These are phyloP conservation scores for Sterna hirundo DNA, from an alignment of 2,113 vertebrate genomes.

Conservation along the genomic window DNA sequence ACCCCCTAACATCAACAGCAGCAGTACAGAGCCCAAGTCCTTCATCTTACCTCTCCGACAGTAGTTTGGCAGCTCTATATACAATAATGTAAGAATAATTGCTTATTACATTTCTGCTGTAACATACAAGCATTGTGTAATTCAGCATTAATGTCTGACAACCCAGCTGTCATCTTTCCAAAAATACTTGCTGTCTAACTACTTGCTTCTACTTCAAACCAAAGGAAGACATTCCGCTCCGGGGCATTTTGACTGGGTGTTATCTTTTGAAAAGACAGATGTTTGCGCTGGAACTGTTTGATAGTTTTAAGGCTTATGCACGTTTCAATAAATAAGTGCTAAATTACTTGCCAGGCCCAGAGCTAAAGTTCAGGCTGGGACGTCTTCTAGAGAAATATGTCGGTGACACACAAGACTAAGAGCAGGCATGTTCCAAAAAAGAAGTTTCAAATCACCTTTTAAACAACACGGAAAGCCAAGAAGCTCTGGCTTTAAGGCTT, in stretches of 20 bases:
- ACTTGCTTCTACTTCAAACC: slow-evolving; percentile 18
- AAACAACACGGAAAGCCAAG: neutral
- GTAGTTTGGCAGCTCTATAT: slow-evolving; percentile 21
- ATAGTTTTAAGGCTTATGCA: slow-evolving; percentile 3
- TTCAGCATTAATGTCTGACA: slow-evolving; percentile 64
- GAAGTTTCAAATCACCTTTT: neutral
- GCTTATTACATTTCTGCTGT: slow-evolving; percentile 54
- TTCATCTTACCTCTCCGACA: slow-evolving; percentile 27
- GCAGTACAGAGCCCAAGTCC: neutral
- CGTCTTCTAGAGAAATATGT: neutral
- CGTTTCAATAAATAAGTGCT: slow-evolving; percentile 40
- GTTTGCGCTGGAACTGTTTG: slow-evolving; percentile 30
- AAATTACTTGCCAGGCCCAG: slow-evolving; percentile 19
- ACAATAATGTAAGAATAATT: slow-evolving; percentile 61
- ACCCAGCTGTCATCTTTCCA: slow-evolving; percentile 65
- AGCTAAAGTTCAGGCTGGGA: neutral
- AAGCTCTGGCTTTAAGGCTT: neutral
- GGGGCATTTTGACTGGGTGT: slow-evolving; percentile 59
- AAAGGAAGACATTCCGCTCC: slow-evolving; percentile 43
- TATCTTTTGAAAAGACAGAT: slow-evolving; percentile 60
- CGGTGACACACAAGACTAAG: neutral
- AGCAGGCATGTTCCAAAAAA: neutral
- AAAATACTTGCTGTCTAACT: slow-evolving; percentile 59
- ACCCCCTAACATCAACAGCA: neutral
- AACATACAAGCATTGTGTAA: slow-evolving; percentile 53